Percentiles rank a stretch among this genome's conserved stretches.
Conservation (phyloP, 2,113 vertebrate species). For the Clarias batrachus region DNA sequence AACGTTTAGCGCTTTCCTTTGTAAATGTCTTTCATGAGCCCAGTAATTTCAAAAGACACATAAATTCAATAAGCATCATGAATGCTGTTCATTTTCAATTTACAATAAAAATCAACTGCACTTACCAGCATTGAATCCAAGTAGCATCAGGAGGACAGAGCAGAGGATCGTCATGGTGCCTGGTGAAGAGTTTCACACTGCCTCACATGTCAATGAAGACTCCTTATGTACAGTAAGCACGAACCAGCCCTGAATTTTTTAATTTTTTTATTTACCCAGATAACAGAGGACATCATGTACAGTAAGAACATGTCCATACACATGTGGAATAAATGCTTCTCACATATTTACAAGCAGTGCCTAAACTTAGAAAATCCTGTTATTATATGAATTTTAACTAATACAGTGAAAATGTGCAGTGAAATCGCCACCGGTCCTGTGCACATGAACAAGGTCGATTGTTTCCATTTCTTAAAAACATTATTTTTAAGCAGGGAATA, state of each 20-base stretch:
- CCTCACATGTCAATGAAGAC: neutral
- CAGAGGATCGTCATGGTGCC: slow-evolving; percentile 58
- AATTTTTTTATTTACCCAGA: neutral
- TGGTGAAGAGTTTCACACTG: neutral
- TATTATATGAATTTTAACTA: too few species aligned
- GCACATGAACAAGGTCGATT: too few species aligned
- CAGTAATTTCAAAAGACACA: too few species aligned
- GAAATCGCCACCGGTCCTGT: too few species aligned
- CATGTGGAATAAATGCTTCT: slow-evolving; percentile 22
- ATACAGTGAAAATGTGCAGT: too few species aligned
- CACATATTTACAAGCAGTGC: neutral
- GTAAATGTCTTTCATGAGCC: neutral
- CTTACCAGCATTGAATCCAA: slow-evolving; percentile 61
- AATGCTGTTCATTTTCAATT: neutral
- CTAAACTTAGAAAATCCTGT: neutral
- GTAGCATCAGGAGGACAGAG: slow-evolving; percentile 53
- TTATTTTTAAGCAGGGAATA: too few species aligned
- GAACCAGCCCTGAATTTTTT: slow-evolving; percentile 6
- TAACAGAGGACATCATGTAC: neutral
- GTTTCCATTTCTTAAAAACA: too few species aligned
- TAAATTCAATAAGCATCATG: neutral
- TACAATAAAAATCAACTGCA: neutral
- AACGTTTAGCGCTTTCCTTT: too few species aligned
- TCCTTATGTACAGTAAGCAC: slow-evolving; percentile 9
- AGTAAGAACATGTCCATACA: neutral